Percentiles rank a stretch among this genome's conserved stretches.
Evolutionary conservation across 1,140 invertebrate genomes (phyloP).

Genomic region (Drosophila nigrodunni): DNA sequence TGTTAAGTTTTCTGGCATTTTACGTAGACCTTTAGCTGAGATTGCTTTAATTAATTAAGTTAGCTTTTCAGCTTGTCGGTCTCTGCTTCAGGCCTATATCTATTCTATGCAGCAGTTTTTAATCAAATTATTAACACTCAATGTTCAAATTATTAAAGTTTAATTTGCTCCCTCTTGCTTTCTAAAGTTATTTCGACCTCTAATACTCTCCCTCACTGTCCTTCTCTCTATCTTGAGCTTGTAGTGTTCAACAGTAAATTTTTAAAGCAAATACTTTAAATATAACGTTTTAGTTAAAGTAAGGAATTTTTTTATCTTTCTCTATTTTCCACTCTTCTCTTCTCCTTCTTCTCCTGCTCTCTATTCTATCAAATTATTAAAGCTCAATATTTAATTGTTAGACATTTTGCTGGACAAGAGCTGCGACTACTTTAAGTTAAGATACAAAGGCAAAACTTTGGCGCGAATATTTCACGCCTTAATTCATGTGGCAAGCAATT

Average conservation of each 20-base stretch:
- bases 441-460: constrained; percentile 28
- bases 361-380: constrained; percentile 23
- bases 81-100: no score
- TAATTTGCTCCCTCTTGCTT: no score
- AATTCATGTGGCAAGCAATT: constrained; percentile 60
- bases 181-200: no score
- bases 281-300: no score
- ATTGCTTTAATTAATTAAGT: constrained; percentile 25
- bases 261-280: no score
- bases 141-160: no score
- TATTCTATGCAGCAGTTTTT: no score
- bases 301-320: no score
- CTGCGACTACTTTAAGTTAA: constrained; percentile 26
- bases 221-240: neutral
- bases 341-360: neutral
- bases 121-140: no score
- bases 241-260: neutral
- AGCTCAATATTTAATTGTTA: constrained; percentile 14
- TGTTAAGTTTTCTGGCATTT: constrained; percentile 1
- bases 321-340: no score
- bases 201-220: neutral
- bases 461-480: constrained; percentile 67
- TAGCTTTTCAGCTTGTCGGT: neutral
- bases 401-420: neutral
- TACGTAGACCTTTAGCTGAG: neutral